Conservation (phyloP, 1,140 invertebrate species). For the Maconellicoccus hirsutus region DNA sequence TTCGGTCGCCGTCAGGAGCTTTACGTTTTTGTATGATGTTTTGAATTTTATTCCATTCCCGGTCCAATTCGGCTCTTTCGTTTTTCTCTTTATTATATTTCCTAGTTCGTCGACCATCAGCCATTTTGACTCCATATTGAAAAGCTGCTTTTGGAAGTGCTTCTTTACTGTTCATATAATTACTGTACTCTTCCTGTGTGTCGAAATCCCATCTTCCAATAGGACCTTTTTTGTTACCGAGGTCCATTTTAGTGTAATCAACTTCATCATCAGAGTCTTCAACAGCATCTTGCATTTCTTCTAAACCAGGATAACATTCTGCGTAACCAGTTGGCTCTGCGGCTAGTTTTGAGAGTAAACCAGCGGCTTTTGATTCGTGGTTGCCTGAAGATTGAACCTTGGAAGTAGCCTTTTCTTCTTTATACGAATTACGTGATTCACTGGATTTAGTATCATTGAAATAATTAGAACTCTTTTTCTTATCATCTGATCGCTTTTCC, state of each 20-base stretch:
- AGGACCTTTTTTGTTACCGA: conserved; percentile 67
- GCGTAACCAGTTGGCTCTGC: conserved; percentile 82
- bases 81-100: conserved; percentile 84
- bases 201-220: conserved; percentile 94
- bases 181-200: conserved; percentile 94
- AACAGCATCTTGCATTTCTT: conserved; percentile 89
- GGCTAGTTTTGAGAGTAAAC: conserved; percentile 56
- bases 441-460: conserved; percentile 36
- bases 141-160: conserved; percentile 97
- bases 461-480: conserved; percentile 38
- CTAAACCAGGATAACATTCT: conserved; percentile 92
- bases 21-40: conserved; percentile 54
- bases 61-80: conserved; percentile 90
- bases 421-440: conserved; percentile 25
- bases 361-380: conserved; percentile 28
- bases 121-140: conserved; percentile 98
- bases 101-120: conserved; percentile 86
- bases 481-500: conserved; percentile 33
- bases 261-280: conserved; percentile 95
- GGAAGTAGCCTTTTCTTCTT: conserved; percentile 26
- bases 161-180: conserved; percentile 97
- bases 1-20: conserved; percentile 32
- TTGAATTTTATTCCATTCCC: conserved; percentile 96
- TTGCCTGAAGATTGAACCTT: conserved; percentile 21
- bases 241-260: conserved; percentile 98